These are phyloP conservation scores for Turritopsis rubra DNA, from an alignment of 30 jellyfish, hydroid and myxozoan genomes.

Conservation along the genomic window DNA sequence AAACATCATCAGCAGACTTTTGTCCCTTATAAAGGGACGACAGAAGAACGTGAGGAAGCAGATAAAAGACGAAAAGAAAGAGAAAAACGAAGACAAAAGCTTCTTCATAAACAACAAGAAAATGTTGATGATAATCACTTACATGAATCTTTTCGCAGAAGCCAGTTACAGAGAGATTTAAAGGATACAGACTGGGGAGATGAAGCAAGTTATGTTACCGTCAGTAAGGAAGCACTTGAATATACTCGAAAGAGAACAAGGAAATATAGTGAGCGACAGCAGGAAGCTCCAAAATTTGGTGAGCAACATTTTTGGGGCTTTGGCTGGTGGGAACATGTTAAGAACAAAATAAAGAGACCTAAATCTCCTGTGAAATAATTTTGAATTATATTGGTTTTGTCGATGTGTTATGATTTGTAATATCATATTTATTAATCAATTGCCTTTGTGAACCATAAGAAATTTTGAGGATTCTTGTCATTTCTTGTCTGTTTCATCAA, in stretches of 20 bases:
- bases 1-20: conserved; percentile 46
- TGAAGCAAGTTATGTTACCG: conserved; percentile 66
- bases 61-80: conserved; percentile 51
- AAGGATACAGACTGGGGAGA: conserved; percentile 87
- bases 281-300: no score
- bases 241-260: conserved; percentile 24
- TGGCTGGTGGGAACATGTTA: conserved; percentile 89
- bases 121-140: not conserved
- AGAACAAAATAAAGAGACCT: conserved; percentile 33
- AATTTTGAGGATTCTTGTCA: no score
- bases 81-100: conserved; percentile 37
- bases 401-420: no score
- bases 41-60: conserved; percentile 42
- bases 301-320: conserved; percentile 88
- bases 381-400: no score
- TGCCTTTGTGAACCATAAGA: no score
- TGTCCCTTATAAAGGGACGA: conserved; percentile 57
- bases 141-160: not conserved
- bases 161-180: not conserved
- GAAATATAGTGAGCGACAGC: conserved; percentile 19
- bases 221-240: conserved; percentile 47
- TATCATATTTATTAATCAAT: no score
- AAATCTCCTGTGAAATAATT: not conserved
- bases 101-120: conserved; percentile 30
- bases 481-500: no score